These are phyloP conservation scores for Metridium senile DNA, from an alignment of 92 coral and sea anemone genomes.

Conservation along the genomic window DNA sequence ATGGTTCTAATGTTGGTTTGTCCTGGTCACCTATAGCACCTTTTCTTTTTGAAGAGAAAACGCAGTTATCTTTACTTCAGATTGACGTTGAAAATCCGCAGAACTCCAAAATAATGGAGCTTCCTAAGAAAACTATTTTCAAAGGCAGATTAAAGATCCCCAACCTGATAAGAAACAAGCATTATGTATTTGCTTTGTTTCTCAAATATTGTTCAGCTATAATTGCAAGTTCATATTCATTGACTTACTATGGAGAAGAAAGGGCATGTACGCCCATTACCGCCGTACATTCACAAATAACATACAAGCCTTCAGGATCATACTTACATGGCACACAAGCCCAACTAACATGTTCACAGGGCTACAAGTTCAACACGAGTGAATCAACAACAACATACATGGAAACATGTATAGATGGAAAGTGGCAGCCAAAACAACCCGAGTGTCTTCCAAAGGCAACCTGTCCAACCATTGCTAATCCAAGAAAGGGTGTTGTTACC, in stretches of 20 bases:
- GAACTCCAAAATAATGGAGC: not conserved
- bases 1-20: not conserved
- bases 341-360: constrained; percentile 3
- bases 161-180: not conserved
- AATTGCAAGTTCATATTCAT: constrained; percentile 22
- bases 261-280: constrained; percentile 16
- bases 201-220: constrained; percentile 22
- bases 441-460: not conserved
- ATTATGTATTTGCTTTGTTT: constrained; percentile 32
- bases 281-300: not conserved
- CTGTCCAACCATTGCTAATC: constrained; percentile 5
- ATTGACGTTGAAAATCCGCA: not conserved
- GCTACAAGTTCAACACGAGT: not conserved
- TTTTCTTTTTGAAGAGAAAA: not conserved
- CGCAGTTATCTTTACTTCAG: constrained; percentile 6
- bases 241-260: constrained; percentile 16
- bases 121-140: not conserved
- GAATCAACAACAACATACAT: not conserved
- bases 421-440: too few species aligned
- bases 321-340: constrained; percentile 27
- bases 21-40: not conserved
- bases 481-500: constrained; percentile 18
- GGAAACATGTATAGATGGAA: too few species aligned
- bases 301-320: constrained; percentile 11
- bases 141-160: not conserved